Evolutionary conservation across 2,797 vertebrate species (phyloP), one percentile per base, ranked within the genome.

Genomic region (Neostethus bicornis): DNA sequence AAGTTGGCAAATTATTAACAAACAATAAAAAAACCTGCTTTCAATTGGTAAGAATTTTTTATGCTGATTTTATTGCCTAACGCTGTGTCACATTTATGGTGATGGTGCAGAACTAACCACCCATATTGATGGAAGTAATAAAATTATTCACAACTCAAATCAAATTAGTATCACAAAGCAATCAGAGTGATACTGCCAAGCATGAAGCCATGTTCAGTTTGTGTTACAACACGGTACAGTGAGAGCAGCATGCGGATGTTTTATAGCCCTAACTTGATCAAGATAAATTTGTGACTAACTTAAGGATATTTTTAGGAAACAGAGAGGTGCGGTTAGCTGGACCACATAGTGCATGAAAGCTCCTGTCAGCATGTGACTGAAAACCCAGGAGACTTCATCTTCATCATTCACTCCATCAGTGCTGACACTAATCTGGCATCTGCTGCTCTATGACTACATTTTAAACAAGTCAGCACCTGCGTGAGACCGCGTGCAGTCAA

Each of bases 351-450:
- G 44, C 38, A 61, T 52, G 49, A 56, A 63, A 61, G 64, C 73
- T 72, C 66, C 35, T 26, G 50, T 50, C 60, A 70, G 76, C 79
- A 58, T 80, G 72, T 61, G 66, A 65, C 60, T 55, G 26, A 43
- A 62, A 52, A 29, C 77, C 69, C 63, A 64, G 68, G 83, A 85
- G 67, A 70, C 72, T 79, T n/a, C n/a, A n/a, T n/a, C 57, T 76
- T 84, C 80, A 87, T 88, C 85, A 86, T 54, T 89, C 85, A 85
- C 70, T 77, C 52, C n/a, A n/a, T n/a, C n/a, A 41, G 57, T 73
- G 45, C 75, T 75, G 80, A 88, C 86, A 79, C 63, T 87, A 88
- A 85, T 88, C 80, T 87, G 85, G 79, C 84, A 85, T 82, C 72
- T 86, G 85, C 71, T 76, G 62, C 73, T 76, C 66, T 66, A 68